Conservation (phyloP, 2,113 vertebrate species). For the Saimiri boliviensis region DNA sequence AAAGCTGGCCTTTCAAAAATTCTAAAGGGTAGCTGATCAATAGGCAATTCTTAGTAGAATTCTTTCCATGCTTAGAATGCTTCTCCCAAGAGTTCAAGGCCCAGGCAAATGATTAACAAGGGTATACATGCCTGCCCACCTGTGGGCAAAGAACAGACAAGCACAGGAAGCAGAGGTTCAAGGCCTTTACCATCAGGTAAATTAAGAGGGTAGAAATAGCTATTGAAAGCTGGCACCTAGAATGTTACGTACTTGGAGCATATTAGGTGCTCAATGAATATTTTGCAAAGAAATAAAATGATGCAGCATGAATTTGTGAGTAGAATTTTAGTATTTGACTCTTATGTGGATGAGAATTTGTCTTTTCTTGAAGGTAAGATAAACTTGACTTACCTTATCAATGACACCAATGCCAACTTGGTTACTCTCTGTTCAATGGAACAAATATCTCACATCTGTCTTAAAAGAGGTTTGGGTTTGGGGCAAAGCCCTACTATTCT, state of each 20-base stretch:
- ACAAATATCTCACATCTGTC: background rate
- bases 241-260: background rate
- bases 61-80: conserved; percentile 71
- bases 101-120: conserved; percentile 71
- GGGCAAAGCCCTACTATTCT: background rate
- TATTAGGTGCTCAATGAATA: background rate
- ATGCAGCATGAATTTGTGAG: background rate
- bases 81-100: conserved; percentile 69
- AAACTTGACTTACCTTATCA: background rate
- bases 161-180: conserved; percentile 35
- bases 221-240: background rate
- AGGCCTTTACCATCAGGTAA: conserved; percentile 12
- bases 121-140: conserved; percentile 19
- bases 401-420: background rate
- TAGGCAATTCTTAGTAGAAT: conserved; percentile 58
- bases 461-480: background rate
- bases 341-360: background rate
- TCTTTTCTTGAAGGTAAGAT: conserved; percentile 27
- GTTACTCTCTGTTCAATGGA: background rate
- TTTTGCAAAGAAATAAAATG: background rate
- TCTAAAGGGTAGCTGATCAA: conserved; percentile 47
- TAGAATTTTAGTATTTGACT: background rate
- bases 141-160: conserved; percentile 20
- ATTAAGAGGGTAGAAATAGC: background rate
- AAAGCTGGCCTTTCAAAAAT: conserved; percentile 12